Evolutionary conservation across 2,888 invertebrate species (phyloP).

Genomic region (Andrena bicolor): DNA sequence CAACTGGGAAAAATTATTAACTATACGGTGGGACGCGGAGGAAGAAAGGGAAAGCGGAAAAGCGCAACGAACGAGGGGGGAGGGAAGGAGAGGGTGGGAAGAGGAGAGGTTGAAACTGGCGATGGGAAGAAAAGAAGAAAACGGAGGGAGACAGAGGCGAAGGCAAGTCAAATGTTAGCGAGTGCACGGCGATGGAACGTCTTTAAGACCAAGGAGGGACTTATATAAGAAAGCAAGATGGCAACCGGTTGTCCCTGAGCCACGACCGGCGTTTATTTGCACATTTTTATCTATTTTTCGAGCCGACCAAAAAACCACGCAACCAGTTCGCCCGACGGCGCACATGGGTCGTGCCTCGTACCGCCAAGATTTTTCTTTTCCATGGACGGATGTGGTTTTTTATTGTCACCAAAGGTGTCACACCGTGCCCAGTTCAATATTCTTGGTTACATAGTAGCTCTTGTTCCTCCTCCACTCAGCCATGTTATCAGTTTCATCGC

Average conservation of each 20-base stretch:
- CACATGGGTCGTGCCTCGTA: conserved; percentile 62
- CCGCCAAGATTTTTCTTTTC: conserved; percentile 66
- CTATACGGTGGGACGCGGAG: not conserved
- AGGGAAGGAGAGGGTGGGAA: conserved; percentile 53
- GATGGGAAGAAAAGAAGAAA: conserved; percentile 36
- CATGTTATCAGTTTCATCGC: not conserved
- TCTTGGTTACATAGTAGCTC: conserved; percentile 26
- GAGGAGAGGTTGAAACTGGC: conserved; percentile 37
- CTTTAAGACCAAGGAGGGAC: conserved; percentile 80
- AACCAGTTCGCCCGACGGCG: conserved; percentile 71
- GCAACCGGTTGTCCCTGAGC: conserved; percentile 84
- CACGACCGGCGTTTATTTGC: conserved; percentile 83
- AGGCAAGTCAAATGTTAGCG: conserved; percentile 76
- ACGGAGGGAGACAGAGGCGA: conserved; percentile 55
- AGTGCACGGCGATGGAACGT: conserved; percentile 78
- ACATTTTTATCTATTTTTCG: conserved; percentile 84
- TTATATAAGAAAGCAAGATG: conserved; percentile 84
- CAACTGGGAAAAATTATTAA: conserved; percentile 37
- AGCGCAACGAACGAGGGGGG: conserved; percentile 28
- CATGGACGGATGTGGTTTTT: conserved; percentile 44
- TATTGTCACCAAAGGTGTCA: conserved; percentile 48
- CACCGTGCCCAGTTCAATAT: conserved; percentile 31
- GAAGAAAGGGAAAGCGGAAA: conserved; percentile 39
- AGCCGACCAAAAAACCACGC: conserved; percentile 74
- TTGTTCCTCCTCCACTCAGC: not conserved